A percentile compares a stretch with the other conserved stretches of the same genome.
Evolutionary conservation across 1,140 invertebrate genomes (phyloP).

Genomic region (Drosophila chauvacae): DNA sequence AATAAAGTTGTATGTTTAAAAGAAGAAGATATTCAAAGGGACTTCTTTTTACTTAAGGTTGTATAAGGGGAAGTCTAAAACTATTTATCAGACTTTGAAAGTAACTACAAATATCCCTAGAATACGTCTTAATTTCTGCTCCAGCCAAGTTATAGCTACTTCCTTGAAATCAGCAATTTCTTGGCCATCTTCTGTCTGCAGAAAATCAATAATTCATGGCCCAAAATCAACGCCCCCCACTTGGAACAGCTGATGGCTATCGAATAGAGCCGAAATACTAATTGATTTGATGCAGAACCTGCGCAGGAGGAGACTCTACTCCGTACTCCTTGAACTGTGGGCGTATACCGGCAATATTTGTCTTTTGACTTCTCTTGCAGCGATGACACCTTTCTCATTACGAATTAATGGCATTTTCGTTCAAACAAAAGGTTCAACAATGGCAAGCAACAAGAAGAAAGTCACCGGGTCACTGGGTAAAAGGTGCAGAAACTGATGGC

Average conservation of each 20-base stretch:
- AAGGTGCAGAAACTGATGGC: conserved; percentile 37
- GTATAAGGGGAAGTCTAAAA: too few relatives aligned
- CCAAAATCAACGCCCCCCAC: conserved; percentile 37
- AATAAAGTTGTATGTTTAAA: conserved; percentile 26
- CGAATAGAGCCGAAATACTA: conserved; percentile 58
- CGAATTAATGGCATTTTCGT: conserved; percentile 77
- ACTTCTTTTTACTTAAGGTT: not conserved
- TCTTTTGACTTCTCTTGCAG: conserved; percentile 70
- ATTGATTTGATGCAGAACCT: conserved; percentile 83
- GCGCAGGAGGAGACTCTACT: conserved; percentile 21
- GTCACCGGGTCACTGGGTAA: conserved; percentile 38
- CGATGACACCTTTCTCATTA: conserved; percentile 82
- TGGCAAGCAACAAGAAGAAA: conserved; percentile 37
- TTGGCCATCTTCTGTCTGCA: conserved; percentile 4
- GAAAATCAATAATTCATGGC: conserved; percentile 36
- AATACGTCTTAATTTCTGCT: not conserved
- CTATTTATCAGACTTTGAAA: not conserved
- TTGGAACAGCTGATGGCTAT: conserved; percentile 63
- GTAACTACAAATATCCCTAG: not conserved
- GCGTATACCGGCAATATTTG: conserved; percentile 70
- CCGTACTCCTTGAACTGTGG: conserved; percentile 30
- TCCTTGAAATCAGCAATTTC: conserved; percentile 2
- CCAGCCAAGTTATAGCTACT: not conserved
- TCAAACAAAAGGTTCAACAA: conserved; percentile 54
- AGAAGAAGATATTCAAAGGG: not conserved